Evolutionary conservation across 2,888 invertebrate species (phyloP).

Genomic region (Volucella inflata): DNA sequence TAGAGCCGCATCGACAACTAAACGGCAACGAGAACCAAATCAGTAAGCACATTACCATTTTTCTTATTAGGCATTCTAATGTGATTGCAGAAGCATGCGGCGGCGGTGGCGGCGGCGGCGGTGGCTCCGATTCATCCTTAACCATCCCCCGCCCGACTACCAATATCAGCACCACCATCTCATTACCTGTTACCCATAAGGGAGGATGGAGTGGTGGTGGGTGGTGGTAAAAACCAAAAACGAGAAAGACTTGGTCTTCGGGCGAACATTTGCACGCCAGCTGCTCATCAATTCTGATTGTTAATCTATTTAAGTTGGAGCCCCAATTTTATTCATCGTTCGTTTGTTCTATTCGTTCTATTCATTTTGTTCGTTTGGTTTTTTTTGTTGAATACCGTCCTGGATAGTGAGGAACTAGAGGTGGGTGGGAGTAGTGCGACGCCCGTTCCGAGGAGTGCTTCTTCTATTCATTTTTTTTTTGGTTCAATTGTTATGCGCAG

Average conservation of each 20-base stretch:
- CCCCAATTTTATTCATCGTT: conserved; percentile 62
- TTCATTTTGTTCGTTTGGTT: conserved; percentile 32
- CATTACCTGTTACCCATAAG: conserved; percentile 65
- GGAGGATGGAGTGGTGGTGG: conserved; percentile 10
- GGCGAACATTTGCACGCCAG: conserved; percentile 73
- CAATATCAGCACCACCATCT: conserved; percentile 19
- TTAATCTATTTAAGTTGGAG: conserved; percentile 74
- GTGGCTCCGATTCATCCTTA: background rate
- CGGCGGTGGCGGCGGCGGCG: background rate
- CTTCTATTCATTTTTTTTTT: conserved; percentile 50
- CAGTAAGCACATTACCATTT: conserved; percentile 69
- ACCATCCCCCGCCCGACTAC: too few species aligned
- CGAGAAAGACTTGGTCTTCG: conserved; percentile 24
- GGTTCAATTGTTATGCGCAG: conserved; percentile 51
- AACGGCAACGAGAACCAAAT: conserved; percentile 46
- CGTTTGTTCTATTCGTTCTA: conserved; percentile 21
- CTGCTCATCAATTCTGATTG: conserved; percentile 76
- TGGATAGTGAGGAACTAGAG: conserved; percentile 28
- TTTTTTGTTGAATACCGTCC: conserved; percentile 55
- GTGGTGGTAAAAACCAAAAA: background rate
- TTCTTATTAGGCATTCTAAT: conserved; percentile 71
- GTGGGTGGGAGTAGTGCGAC: too few species aligned
- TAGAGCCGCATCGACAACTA: background rate
- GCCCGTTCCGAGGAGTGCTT: background rate
- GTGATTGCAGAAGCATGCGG: conserved; percentile 62